Conservation (phyloP, 2,797 vertebrate species). For the Muscicapa striata region DNA sequence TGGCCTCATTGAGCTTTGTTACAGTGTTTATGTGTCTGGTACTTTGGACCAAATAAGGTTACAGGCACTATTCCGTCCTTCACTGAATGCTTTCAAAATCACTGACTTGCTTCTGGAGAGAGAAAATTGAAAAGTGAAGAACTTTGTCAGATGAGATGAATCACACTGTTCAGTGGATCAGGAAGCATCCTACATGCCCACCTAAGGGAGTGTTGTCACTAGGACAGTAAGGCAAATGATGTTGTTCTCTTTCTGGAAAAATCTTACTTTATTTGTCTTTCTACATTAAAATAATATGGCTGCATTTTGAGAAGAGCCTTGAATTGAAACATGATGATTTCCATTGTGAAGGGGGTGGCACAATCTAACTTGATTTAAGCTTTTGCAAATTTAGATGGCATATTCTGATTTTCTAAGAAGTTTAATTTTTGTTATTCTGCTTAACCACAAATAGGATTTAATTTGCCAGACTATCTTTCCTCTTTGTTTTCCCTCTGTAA, state of each 20-base stretch:
- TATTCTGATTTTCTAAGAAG: neutral
- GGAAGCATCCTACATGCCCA: neutral
- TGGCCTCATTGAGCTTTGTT: neutral
- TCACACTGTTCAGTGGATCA: neutral
- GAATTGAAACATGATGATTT: neutral
- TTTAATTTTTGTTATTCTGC: neutral
- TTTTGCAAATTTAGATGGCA: neutral
- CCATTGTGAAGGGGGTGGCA: neutral
- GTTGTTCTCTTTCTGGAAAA: neutral
- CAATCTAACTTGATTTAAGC: neutral
- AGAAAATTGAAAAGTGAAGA: neutral
- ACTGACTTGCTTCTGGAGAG: neutral
- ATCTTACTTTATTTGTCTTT: neutral
- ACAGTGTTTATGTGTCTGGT: neutral
- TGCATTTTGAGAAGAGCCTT: neutral
- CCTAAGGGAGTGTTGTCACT: neutral
- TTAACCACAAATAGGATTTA: neutral
- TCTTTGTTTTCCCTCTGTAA: neutral
- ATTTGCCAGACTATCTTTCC: neutral
- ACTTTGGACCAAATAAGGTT: neutral
- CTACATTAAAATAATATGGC: neutral
- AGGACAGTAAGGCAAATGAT: neutral
- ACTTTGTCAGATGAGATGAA: neutral
- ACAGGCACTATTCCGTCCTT: neutral
- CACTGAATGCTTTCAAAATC: neutral